Percentiles rank a stretch among this genome's conserved stretches.
phyloP scores from a whole-genome alignment of 2,797 vertebrate genomes.

The Typhlichthys subterraneus region DNA sequence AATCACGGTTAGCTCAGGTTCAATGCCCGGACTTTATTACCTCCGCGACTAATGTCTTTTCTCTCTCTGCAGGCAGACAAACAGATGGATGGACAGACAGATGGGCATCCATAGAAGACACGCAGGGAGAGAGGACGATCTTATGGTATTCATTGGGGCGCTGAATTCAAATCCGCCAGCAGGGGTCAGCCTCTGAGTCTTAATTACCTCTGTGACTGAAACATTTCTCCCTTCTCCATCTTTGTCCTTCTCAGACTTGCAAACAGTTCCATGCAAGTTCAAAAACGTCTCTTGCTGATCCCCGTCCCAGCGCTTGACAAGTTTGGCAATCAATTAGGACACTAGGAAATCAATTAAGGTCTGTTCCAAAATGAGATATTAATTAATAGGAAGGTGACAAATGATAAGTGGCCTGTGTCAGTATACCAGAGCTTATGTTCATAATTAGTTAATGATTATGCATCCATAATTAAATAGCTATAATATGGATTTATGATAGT shows the following conservation, averaged over 20 bases:
- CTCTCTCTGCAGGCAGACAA: neutral
- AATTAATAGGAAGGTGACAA: conserved; percentile 66
- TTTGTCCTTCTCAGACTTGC: conserved; percentile 19
- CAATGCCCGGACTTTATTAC: neutral
- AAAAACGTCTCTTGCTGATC: conserved; percentile 47
- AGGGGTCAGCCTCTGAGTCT: conserved; percentile 35
- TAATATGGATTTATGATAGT: conserved; percentile 45
- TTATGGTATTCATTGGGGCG: neutral
- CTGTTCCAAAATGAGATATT: conserved; percentile 52
- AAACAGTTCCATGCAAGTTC: conserved; percentile 32
- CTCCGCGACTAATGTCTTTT: neutral
- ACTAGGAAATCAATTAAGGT: conserved; percentile 59
- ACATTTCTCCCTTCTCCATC: neutral
- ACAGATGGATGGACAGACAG: neutral
- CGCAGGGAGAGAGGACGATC: neutral
- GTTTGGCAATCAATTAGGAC: conserved; percentile 55
- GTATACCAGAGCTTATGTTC: conserved; percentile 36
- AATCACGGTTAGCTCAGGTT: conserved; percentile 34
- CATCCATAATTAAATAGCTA: conserved; percentile 43
- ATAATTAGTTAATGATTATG: conserved; percentile 56
- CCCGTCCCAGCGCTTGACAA: neutral
- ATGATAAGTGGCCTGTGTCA: conserved; percentile 49
- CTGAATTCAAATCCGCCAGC: conserved; percentile 23
- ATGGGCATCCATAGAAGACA: neutral
- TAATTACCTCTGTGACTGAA: conserved; percentile 32